These are phyloP conservation scores for Mimas tiliae DNA, from an alignment of 2,888 invertebrate species.

Conservation along the genomic window DNA sequence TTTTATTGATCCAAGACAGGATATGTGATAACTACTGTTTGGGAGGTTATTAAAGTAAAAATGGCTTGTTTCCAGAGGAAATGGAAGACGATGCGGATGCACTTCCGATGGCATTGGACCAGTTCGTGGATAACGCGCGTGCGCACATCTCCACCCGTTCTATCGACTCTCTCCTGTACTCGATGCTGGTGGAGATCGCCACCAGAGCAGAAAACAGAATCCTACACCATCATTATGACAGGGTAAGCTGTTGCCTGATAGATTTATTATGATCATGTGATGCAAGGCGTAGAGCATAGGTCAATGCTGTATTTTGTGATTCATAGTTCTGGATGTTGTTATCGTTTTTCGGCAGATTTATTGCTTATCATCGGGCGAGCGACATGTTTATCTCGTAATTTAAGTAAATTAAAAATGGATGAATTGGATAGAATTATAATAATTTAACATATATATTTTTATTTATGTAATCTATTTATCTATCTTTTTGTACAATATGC, in stretches of 20 bases:
- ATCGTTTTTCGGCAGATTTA: no score
- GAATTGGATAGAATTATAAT: no score
- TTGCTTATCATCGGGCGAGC: no score
- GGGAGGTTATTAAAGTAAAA: neutral
- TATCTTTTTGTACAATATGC: no score
- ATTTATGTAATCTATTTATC: no score
- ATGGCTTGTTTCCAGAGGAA: conserved; percentile 50
- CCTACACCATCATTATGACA: conserved; percentile 56
- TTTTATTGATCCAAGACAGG: no score
- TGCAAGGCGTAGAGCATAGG: neutral
- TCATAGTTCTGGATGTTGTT: no score
- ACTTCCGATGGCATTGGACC: conserved; percentile 64
- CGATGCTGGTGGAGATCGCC: conserved; percentile 54
- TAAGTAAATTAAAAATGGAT: no score
- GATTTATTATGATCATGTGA: neutral
- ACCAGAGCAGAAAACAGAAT: conserved; percentile 54
- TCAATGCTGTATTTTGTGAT: no score
- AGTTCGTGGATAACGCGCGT: conserved; percentile 53
- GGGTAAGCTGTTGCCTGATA: conserved; percentile 46
- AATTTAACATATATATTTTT: no score
- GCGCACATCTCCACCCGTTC: conserved; percentile 34
- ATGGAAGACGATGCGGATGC: conserved; percentile 69
- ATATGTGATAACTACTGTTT: no score
- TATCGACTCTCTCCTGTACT: conserved; percentile 39
- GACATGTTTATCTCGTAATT: no score